These are phyloP conservation scores for Chloropsis hardwickii DNA, from an alignment of 2,113 vertebrate species.

Conservation along the genomic window DNA sequence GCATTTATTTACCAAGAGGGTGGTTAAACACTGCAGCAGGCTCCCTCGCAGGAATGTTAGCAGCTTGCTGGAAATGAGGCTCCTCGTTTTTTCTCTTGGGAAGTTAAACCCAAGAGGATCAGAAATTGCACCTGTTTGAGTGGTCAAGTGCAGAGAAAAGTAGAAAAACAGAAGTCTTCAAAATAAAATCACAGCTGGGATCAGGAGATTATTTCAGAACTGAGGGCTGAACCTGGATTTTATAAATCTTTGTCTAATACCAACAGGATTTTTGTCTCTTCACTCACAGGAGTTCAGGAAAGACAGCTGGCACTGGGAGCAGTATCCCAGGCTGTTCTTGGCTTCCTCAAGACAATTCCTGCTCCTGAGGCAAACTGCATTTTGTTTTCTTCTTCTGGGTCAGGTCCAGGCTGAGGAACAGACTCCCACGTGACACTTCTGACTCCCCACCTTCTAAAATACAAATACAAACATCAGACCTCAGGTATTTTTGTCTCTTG, in stretches of 20 bases:
- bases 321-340: accelerated
- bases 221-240: neutral
- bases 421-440: neutral
- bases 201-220: neutral
- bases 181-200: neutral
- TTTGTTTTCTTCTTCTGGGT: neutral
- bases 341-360: neutral
- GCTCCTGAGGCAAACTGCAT: neutral
- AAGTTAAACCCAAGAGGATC: neutral
- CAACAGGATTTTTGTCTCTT: neutral
- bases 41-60: neutral
- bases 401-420: neutral
- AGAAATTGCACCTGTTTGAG: neutral
- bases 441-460: neutral
- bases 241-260: neutral
- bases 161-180: neutral
- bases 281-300: neutral
- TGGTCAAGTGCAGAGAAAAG: neutral
- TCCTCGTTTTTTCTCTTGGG: neutral
- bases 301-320: neutral
- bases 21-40: neutral
- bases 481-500: constrained; percentile 23
- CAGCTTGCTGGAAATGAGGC: neutral
- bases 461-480: neutral
- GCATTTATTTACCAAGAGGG: neutral